These are phyloP conservation scores for Hofmannophila pseudospretella DNA, from an alignment of 2,888 invertebrate species.

Conservation along the genomic window DNA sequence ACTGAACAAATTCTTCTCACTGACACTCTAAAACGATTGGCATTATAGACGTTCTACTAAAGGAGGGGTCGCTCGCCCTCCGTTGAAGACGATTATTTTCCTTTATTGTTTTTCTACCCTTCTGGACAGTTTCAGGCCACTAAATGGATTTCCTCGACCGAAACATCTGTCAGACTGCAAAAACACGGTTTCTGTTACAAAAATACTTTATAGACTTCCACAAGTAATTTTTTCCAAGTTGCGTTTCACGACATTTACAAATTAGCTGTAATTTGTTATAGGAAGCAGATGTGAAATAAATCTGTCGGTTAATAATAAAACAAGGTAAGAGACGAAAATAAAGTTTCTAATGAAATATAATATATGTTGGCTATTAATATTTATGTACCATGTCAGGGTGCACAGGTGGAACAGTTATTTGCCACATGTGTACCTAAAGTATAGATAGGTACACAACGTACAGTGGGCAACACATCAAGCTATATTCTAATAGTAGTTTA, in stretches of 20 bases:
- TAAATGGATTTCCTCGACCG: not conserved
- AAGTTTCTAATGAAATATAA: slow-evolving; percentile 20
- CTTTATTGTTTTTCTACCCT: slow-evolving; percentile 16
- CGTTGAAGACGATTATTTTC: slow-evolving; percentile 10
- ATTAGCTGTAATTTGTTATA: not conserved
- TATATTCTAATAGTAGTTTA: too few relatives aligned
- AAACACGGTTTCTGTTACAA: not conserved
- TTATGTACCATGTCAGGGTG: slow-evolving; percentile 25
- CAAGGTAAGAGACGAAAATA: slow-evolving; percentile 19
- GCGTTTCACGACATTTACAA: not conserved
- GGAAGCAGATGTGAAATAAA: slow-evolving; percentile 4
- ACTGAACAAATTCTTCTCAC: slow-evolving; percentile 21
- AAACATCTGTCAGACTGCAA: not conserved
- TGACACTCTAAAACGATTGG: slow-evolving; percentile 13
- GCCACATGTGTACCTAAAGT: slow-evolving; percentile 10
- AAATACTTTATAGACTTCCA: not conserved
- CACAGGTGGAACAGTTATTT: slow-evolving; percentile 38
- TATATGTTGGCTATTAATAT: slow-evolving; percentile 19
- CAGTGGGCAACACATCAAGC: too few relatives aligned
- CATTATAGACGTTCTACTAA: slow-evolving; percentile 19
- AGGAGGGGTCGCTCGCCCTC: slow-evolving; percentile 7
- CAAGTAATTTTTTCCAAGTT: not conserved
- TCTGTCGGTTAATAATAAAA: slow-evolving; percentile 3
- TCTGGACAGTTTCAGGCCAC: slow-evolving; percentile 2
- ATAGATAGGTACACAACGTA: too few relatives aligned